phyloP scores from a whole-genome alignment of 2,888 invertebrate genomes.

The Cetonia aurata region DNA sequence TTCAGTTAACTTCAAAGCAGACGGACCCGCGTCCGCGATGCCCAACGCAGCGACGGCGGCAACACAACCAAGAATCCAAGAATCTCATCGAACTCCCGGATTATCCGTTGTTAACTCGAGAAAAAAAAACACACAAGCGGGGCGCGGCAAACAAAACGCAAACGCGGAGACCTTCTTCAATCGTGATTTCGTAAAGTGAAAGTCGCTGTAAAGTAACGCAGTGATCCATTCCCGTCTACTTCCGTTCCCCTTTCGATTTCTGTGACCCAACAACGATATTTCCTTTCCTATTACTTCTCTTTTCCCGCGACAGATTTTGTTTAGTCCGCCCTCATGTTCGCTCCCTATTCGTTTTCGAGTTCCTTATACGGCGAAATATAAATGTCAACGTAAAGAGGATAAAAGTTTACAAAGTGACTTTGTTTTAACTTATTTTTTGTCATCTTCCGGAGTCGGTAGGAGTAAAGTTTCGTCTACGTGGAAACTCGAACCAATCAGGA shows the following conservation, averaged over 20 bases:
- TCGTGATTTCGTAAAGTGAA: constrained; percentile 38
- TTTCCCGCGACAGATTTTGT: constrained; percentile 4
- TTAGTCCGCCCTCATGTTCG: background rate
- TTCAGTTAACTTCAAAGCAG: constrained; percentile 41
- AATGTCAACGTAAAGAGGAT: constrained; percentile 36
- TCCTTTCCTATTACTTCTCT: constrained; percentile 27
- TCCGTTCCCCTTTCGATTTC: background rate
- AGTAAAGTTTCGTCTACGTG: constrained; percentile 16
- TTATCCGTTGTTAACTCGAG: too few species aligned
- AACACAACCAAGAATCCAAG: background rate
- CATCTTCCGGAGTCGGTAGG: background rate
- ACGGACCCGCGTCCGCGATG: background rate
- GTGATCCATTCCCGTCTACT: constrained; percentile 21
- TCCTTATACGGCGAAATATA: constrained; percentile 30
- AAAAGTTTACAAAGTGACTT: constrained; percentile 32
- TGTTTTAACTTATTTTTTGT: constrained; percentile 32
- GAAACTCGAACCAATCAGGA: constrained; percentile 11
- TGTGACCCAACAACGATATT: constrained; percentile 9
- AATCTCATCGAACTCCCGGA: too few species aligned
- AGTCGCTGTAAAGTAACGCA: constrained; percentile 29
- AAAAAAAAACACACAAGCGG: background rate
- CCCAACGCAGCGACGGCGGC: background rate
- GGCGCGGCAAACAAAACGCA: background rate
- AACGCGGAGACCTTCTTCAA: constrained; percentile 25
- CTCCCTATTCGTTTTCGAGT: background rate